Percentiles rank a stretch among this genome's conserved stretches.
These are phyloP conservation scores for Chloropsis hardwickii DNA, from an alignment of 2,113 vertebrate species.

Conservation along the genomic window DNA sequence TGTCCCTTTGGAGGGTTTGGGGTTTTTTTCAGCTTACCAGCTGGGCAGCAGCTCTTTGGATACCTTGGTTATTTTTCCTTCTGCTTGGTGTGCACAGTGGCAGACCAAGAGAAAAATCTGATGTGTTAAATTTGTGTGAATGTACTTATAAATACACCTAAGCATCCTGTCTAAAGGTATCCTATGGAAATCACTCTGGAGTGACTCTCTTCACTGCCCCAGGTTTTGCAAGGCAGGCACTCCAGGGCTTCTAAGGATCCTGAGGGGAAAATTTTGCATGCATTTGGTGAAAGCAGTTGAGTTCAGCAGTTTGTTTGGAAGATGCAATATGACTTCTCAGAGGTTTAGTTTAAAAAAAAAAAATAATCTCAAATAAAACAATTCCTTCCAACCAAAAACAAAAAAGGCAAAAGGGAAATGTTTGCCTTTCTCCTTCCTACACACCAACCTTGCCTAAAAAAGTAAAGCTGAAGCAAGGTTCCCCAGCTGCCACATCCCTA, in stretches of 20 bases:
- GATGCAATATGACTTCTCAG: constrained; percentile 18
- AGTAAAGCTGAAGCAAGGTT: background rate
- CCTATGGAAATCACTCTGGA: background rate
- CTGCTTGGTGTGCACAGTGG: background rate
- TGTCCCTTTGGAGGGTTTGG: background rate
- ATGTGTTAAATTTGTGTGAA: background rate
- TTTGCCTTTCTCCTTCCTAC: background rate
- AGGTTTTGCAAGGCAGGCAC: constrained; percentile 45
- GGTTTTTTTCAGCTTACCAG: background rate
- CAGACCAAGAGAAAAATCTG: background rate
- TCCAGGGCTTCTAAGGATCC: constrained; percentile 24
- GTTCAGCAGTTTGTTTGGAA: constrained; percentile 37
- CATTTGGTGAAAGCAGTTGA: constrained; percentile 37
- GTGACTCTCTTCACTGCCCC: background rate
- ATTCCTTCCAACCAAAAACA: background rate
- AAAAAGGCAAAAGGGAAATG: background rate
- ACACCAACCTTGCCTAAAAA: background rate
- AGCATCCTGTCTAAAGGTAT: background rate
- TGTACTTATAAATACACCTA: background rate
- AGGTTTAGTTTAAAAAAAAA: background rate
- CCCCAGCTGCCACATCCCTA: background rate
- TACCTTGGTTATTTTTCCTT: background rate
- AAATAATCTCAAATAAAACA: background rate
- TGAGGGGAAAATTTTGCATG: constrained; percentile 22
- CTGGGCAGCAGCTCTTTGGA: background rate